Evolutionary conservation across 2,797 vertebrate species (phyloP).

Genomic region (Muscicapa striata): DNA sequence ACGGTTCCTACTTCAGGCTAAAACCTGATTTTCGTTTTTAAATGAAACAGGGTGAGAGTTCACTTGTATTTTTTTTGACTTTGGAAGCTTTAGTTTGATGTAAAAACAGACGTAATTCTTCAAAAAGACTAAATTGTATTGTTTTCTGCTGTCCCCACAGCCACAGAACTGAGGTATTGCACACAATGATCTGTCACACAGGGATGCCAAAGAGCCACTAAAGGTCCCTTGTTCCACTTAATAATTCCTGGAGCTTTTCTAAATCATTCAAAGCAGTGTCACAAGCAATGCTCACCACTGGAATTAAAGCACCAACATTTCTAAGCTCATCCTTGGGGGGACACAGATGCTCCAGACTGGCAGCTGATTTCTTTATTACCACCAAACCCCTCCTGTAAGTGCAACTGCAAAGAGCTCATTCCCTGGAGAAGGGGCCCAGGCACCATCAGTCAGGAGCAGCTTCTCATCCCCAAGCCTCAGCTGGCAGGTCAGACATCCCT

Average conservation of each 20-base stretch:
- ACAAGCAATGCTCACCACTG: neutral
- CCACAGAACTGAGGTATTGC: rapidly evolving
- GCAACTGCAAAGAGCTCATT: neutral
- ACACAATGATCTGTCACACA: neutral
- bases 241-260: neutral
- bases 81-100: neutral
- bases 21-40: constrained; percentile 12
- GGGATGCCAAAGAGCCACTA: rapidly evolving
- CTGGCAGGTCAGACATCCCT: neutral
- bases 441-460: neutral
- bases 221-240: rapidly evolving
- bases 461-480: neutral
- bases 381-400: rapidly evolving
- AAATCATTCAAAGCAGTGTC: rapidly evolving
- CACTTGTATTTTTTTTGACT: neutral
- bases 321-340: neutral
- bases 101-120: neutral
- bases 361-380: neutral
- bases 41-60: neutral
- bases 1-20: neutral
- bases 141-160: neutral
- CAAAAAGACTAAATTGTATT: rapidly evolving
- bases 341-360: neutral
- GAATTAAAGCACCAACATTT: neutral
- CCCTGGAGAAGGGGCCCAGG: neutral